phyloP scores from a whole-genome alignment of 2,888 invertebrate species.

The Poecilobothrus nobilitatus region DNA sequence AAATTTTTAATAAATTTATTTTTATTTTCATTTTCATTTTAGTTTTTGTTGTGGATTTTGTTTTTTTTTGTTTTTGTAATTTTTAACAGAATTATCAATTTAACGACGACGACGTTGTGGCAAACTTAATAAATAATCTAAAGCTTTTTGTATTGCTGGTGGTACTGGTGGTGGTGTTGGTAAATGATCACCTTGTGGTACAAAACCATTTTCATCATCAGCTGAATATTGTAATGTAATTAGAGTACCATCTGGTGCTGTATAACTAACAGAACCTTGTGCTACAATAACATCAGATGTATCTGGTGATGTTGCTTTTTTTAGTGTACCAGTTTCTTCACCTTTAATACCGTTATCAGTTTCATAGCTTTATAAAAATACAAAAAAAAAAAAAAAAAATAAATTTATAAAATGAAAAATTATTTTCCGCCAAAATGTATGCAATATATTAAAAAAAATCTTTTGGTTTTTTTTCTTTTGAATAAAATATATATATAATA shows the following conservation, averaged over 20 bases:
- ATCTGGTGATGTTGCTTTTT: slow-evolving; percentile 61
- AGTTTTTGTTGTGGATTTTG: background rate
- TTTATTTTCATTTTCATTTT: background rate
- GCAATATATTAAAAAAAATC: slow-evolving; percentile 7
- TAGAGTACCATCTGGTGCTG: slow-evolving; percentile 61
- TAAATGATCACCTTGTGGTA: slow-evolving; percentile 55
- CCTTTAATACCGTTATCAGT: slow-evolving; percentile 74
- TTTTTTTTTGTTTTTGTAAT: background rate
- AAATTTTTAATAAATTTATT: background rate
- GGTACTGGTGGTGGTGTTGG: slow-evolving; percentile 71
- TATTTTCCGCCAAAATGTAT: background rate
- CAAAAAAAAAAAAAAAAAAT: slow-evolving; percentile 10
- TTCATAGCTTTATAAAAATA: slow-evolving; percentile 56
- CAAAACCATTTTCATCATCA: slow-evolving; percentile 61
- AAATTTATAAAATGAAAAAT: background rate
- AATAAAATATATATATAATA: slow-evolving; percentile 29
- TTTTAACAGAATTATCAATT: background rate
- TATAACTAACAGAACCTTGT: slow-evolving; percentile 59
- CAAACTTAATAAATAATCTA: slow-evolving; percentile 60
- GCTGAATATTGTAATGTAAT: slow-evolving; percentile 61
- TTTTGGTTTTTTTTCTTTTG: no score
- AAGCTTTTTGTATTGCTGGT: slow-evolving; percentile 63
- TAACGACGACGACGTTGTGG: slow-evolving; percentile 43
- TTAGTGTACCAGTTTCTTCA: slow-evolving; percentile 66
- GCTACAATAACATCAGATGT: slow-evolving; percentile 58